Percentiles rank a stretch among this genome's conserved stretches.
phyloP scores from a whole-genome alignment of 2,797 vertebrate species.

The Mormyrus proboscirostris region DNA sequence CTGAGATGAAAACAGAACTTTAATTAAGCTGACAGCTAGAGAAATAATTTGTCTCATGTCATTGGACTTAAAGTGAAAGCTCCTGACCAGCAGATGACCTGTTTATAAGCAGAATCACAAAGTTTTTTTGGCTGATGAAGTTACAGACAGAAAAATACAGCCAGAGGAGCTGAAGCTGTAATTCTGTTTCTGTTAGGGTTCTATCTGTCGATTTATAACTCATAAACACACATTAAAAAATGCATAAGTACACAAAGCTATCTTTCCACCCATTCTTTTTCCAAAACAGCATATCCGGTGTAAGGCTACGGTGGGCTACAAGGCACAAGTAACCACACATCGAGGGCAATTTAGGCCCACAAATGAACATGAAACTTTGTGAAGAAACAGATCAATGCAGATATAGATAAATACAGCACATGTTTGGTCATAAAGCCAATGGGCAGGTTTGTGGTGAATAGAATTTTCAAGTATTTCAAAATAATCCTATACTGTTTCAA shows the following conservation, averaged over 20 bases:
- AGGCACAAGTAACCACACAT: neutral
- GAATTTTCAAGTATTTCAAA: neutral
- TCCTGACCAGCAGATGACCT: neutral
- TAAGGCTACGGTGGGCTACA: neutral
- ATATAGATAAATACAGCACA: neutral
- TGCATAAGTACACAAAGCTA: neutral
- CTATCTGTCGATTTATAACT: neutral
- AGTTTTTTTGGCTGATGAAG: neutral
- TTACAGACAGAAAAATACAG: neutral
- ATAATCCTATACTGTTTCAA: neutral
- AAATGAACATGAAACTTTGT: neutral
- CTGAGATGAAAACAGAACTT: neutral
- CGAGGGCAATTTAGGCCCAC: neutral
- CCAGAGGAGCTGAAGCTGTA: neutral
- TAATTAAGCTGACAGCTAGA: neutral
- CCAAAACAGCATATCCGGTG: neutral
- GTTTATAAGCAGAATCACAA: neutral
- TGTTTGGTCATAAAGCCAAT: neutral
- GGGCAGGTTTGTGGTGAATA: neutral
- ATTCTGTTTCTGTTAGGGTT: neutral
- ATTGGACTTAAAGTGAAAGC: neutral
- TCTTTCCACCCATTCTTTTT: neutral
- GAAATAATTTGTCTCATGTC: neutral
- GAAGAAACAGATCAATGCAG: neutral
- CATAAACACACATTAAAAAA: neutral